These are phyloP conservation scores for Reticulitermes lucifugus DNA, from an alignment of 2,888 invertebrate genomes.

Conservation along the genomic window DNA sequence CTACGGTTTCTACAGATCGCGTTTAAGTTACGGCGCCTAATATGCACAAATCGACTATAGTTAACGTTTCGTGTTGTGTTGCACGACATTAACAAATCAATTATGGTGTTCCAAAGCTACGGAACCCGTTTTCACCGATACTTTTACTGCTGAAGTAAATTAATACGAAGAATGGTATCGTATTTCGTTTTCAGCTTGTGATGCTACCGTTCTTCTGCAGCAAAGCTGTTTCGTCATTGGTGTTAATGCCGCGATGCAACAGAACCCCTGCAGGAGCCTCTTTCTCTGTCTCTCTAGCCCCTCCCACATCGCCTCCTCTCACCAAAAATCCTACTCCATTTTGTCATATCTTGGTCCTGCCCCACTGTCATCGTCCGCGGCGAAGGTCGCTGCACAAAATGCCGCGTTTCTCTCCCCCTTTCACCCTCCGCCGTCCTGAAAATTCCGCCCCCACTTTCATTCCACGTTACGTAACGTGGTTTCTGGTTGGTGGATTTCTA, in stretches of 20 bases:
- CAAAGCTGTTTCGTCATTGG: conserved; percentile 23
- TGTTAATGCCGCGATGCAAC: conserved; percentile 15
- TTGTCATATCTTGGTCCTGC: conserved; percentile 39
- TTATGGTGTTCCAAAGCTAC: no score
- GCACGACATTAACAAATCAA: no score
- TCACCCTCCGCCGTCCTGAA: conserved; percentile 3
- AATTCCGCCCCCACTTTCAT: not conserved
- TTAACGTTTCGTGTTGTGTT: no score
- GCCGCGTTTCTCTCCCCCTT: conserved; percentile 26
- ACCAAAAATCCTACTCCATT: conserved; percentile 35
- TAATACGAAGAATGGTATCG: no score
- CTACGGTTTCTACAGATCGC: no score
- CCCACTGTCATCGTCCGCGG: conserved; percentile 51
- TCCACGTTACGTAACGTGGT: conserved; percentile 39
- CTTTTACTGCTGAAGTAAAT: no score
- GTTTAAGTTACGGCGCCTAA: no score
- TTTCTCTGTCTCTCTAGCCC: not conserved
- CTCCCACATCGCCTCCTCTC: not conserved
- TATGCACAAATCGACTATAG: no score
- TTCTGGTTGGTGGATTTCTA: conserved; percentile 24
- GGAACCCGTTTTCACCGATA: no score
- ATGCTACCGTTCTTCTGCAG: not conserved
- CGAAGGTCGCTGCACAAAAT: conserved; percentile 50
- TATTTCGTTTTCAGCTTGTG: not conserved
- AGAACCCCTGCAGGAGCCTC: conserved; percentile 42